These are phyloP conservation scores for Sinella curviseta DNA, from an alignment of 1,140 invertebrate genomes.

Conservation along the genomic window DNA sequence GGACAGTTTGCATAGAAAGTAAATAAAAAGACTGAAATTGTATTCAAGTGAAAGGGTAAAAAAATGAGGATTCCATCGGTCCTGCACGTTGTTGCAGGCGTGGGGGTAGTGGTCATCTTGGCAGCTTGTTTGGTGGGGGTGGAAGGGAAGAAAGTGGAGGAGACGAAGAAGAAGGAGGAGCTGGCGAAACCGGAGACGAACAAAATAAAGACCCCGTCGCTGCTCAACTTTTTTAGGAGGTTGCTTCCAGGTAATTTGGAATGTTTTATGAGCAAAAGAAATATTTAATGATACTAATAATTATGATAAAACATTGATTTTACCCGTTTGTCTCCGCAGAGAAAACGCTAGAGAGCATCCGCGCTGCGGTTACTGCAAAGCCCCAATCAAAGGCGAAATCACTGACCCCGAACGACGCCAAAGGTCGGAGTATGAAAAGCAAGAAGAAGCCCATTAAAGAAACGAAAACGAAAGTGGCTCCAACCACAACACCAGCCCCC, in stretches of 20 bases:
- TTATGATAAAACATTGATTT: not conserved
- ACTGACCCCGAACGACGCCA: not conserved
- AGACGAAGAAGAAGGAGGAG: not conserved
- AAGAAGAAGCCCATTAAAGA: not conserved
- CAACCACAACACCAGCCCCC: not conserved
- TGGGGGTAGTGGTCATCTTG: not conserved
- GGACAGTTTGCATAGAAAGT: not conserved
- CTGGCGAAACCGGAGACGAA: not conserved
- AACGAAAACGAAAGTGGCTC: not conserved
- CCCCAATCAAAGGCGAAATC: not conserved
- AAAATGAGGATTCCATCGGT: not conserved
- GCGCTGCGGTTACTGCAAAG: not conserved
- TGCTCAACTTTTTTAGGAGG: not conserved
- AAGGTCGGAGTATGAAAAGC: not conserved
- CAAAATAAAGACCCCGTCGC: not conserved
- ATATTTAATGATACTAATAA: not conserved
- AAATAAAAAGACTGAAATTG: not conserved
- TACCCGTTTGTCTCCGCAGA: not conserved
- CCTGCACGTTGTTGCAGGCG: not conserved
- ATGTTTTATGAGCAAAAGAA: not conserved
- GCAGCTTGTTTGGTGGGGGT: not conserved
- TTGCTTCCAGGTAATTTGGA: not conserved
- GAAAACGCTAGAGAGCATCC: not conserved
- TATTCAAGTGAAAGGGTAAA: not conserved
- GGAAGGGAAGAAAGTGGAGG: not conserved